Conservation (phyloP, 1,140 invertebrate species). For the Ceratina australensis region DNA sequence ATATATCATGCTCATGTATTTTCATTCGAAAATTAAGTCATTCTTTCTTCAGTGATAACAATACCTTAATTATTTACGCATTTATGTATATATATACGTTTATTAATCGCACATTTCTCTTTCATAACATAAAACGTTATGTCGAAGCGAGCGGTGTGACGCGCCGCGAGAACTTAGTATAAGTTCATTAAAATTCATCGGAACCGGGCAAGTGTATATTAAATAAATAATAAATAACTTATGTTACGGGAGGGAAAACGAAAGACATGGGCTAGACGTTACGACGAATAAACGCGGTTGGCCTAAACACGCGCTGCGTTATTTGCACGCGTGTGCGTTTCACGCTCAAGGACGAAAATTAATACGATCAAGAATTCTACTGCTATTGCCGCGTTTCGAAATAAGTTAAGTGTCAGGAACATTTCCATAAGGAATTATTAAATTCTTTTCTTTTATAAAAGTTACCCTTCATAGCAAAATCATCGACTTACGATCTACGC, state of each 20-base stretch:
- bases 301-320: neutral
- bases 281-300: constrained; percentile 9
- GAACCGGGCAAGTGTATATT: constrained; percentile 23
- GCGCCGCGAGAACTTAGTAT: constrained; percentile 25
- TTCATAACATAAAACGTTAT: constrained; percentile 55
- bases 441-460: constrained; percentile 37
- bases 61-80: constrained; percentile 32
- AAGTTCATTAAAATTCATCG: constrained; percentile 25
- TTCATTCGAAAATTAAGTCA: constrained; percentile 18
- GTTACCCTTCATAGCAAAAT: constrained; percentile 40
- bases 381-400: constrained; percentile 25
- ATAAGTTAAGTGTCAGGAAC: constrained; percentile 45
- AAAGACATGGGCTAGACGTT: constrained; percentile 27
- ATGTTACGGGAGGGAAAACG: constrained; percentile 8
- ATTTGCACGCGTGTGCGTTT: neutral
- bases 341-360: neutral
- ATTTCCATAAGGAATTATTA: constrained; percentile 25
- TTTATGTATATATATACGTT: constrained; percentile 6
- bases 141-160: neutral
- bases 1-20: constrained; percentile 34
- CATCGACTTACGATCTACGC: constrained; percentile 49
- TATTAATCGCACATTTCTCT: constrained; percentile 24
- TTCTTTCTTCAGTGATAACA: constrained; percentile 25
- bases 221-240: constrained; percentile 62
- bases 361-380: constrained; percentile 8